Evolutionary conservation across 2,113 vertebrate species (phyloP), one percentile per base, ranked within the genome.

Genomic region (Ondatra zibethicus): DNA sequence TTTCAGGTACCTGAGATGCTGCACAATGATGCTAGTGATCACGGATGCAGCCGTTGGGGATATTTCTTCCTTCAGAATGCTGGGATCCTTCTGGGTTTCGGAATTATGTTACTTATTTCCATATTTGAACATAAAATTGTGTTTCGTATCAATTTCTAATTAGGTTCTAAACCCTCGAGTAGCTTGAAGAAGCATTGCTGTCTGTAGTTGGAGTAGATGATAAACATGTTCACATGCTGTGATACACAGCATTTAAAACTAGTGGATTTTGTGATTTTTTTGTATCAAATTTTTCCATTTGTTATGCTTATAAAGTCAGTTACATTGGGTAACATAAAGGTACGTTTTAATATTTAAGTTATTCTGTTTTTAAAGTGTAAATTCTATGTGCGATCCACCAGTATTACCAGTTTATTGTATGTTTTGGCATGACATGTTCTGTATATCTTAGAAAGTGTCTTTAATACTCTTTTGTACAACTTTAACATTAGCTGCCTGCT

Each of bases 11-110:
- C 99, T 0, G 99, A 99, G 99, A 99, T 99, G 99, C 98, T 99
- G 70, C 99, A 99, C 91, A 99, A 99, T 14, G 99, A 99, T 58
- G 99, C 99, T 19, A 99, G 99, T 9, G 99, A 99, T 97, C 99
- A 99, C 86, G 99, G 99, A 97, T 99, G 99, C 96, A 99, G 99
- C 97, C 99, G 99, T 93, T 99, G 99, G 96, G 99, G 99, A 52
- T 99, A 99, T 98, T 99, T 99, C 98, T 98, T 99, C 88, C 98
- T 99, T 82, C 99, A 99, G 98, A 99, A 99, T 31, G 99, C 99
- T 96, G 99, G 99, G 75, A 99, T 99, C 97, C 98, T 99, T 80
- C 98, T 99, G 96, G 99, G 99, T 58, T 99, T 99, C 98, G 98
- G 99, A 96, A 99, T 99, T 96, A 99, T 99, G 99, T 99, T 99